Conservation (phyloP, 2,797 vertebrate species). For the Sternarchorhynchus goeldii region DNA sequence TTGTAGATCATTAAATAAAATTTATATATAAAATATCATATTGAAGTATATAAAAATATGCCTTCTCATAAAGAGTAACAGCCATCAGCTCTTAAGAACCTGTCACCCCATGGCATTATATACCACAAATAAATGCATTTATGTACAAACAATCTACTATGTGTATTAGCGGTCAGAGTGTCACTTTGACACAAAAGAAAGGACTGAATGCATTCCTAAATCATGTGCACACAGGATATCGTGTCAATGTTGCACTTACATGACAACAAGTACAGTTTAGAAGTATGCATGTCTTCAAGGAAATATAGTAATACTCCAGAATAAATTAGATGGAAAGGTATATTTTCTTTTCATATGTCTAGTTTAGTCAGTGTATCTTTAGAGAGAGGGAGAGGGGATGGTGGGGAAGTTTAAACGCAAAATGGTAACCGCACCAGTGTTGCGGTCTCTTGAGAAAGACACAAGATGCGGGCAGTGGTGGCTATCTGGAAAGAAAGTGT, state of each 20-base stretch:
- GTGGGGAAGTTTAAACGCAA: slow-evolving; percentile 67
- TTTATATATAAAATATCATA: slow-evolving; percentile 85
- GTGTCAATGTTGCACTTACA: slow-evolving; percentile 67
- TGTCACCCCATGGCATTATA: slow-evolving; percentile 74
- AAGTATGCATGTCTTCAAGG: slow-evolving; percentile 70
- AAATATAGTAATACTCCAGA: slow-evolving; percentile 67
- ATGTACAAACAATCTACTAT: slow-evolving; percentile 74
- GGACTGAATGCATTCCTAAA: slow-evolving; percentile 67
- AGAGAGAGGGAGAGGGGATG: slow-evolving; percentile 74
- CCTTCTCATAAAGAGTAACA: slow-evolving; percentile 80
- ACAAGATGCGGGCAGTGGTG: slow-evolving; percentile 75
- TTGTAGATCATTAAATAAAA: slow-evolving; percentile 84
- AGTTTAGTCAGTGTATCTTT: slow-evolving; percentile 78
- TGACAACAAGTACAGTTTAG: slow-evolving; percentile 64
- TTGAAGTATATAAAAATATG: slow-evolving; percentile 85
- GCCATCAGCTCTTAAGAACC: slow-evolving; percentile 73
- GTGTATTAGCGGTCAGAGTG: slow-evolving; percentile 65
- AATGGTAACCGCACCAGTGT: slow-evolving; percentile 72
- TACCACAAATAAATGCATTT: slow-evolving; percentile 71
- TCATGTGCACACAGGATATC: slow-evolving; percentile 60
- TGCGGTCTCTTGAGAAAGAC: slow-evolving; percentile 75
- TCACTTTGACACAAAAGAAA: slow-evolving; percentile 62
- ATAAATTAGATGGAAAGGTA: slow-evolving; percentile 76
- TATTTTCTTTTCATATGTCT: slow-evolving; percentile 62
- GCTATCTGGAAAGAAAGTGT: slow-evolving; percentile 66